These are phyloP conservation scores for Chelonia mydas DNA, from an alignment of 2,797 vertebrate species.

Conservation along the genomic window DNA sequence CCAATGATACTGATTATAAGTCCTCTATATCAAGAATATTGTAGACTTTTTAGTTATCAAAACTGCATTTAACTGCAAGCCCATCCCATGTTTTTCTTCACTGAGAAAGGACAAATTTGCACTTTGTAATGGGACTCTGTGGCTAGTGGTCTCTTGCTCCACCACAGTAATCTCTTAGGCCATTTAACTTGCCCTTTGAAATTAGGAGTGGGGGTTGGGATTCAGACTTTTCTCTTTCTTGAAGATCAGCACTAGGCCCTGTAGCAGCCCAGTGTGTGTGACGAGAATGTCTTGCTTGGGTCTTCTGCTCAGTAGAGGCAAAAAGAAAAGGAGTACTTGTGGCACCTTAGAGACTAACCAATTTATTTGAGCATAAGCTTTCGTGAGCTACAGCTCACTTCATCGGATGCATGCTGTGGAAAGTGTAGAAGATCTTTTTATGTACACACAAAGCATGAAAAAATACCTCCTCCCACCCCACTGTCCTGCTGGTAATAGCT, in stretches of 20 bases:
- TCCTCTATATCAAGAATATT: neutral
- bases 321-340: no score
- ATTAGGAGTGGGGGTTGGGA: accelerated
- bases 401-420: no score
- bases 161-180: neutral
- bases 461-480: no score
- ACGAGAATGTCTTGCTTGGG: neutral
- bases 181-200: neutral
- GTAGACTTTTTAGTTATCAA: neutral
- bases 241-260: neutral
- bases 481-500: no score
- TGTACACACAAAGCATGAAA: no score
- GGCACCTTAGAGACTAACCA: no score
- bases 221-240: neutral
- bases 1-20: neutral
- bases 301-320: neutral
- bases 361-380: no score
- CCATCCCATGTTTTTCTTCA: neutral
- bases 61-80: neutral
- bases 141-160: neutral
- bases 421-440: no score
- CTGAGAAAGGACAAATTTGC: neutral
- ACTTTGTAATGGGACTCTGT: neutral
- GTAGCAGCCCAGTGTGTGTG: neutral
- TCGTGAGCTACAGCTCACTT: no score